phyloP scores from a whole-genome alignment of 2,113 vertebrate species.

The Mixornis gularis region DNA sequence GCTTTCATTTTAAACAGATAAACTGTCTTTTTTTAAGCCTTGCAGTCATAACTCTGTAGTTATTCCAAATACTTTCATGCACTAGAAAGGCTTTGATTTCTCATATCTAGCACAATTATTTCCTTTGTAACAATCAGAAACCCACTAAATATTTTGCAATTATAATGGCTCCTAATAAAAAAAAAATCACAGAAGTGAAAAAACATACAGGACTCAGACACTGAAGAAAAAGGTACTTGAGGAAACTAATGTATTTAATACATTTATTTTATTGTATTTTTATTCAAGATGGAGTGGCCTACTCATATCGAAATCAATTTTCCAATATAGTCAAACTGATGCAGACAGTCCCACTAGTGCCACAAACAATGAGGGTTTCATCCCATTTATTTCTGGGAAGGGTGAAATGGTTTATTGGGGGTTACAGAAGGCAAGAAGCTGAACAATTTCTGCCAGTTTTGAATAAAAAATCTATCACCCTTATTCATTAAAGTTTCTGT shows the following conservation, averaged over 20 bases:
- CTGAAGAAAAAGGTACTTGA: not conserved
- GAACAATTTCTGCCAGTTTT: not conserved
- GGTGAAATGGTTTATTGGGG: not conserved
- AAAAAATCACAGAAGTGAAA: not conserved
- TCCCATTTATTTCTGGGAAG: not conserved
- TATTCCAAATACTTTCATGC: not conserved
- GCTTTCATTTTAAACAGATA: not conserved
- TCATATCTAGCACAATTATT: not conserved
- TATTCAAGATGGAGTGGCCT: not conserved
- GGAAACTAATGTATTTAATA: not conserved
- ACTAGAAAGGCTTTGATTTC: constrained; percentile 6
- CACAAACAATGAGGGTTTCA: not conserved
- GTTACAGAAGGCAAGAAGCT: not conserved
- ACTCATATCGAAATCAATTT: not conserved
- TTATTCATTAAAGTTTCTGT: not conserved
- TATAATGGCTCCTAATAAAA: not conserved
- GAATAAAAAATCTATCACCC: not conserved
- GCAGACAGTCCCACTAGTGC: not conserved
- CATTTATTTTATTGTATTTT: not conserved
- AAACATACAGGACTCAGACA: not conserved
- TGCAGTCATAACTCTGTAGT: not conserved
- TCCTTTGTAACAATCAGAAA: constrained; percentile 13
- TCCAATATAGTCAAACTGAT: not conserved
- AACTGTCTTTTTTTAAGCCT: not conserved
- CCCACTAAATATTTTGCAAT: constrained; percentile 3